Evolutionary conservation across 37 sponge, comb jelly and placozoan genomes (phyloP), one percentile per base, ranked within the genome.

Genomic region (Ephydatia muelleri): DNA sequence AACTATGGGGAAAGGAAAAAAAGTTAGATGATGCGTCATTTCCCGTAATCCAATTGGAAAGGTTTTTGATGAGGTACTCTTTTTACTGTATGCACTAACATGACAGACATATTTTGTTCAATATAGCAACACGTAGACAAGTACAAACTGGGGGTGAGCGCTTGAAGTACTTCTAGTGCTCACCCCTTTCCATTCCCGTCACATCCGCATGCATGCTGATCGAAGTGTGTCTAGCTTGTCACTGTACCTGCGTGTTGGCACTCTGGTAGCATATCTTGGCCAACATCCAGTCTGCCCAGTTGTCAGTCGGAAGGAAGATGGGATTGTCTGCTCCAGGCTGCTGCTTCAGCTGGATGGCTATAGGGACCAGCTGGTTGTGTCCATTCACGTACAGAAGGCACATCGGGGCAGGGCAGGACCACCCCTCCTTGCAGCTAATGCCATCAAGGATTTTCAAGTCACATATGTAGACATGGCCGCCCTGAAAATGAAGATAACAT

Each of bases 271-370:
- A 88, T 69, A 91, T 91, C 78, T 91, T 91, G 12, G 92, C 92
- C 29, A 65, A 5, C 12, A 91, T 31, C 92, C 92, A 91, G 68
- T 91, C 92, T 25, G 75, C 2, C 81, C 82, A 83, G 57, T 28
- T 11, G 38, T 88, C 92, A 80, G 72, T 72, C 5, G 92, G 92
- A 68, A 82, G 49, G 72, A 91, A 91, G 38, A 91, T 91, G 3
- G 87, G 90, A 32, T 78, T 86, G 39, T 78, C n/a, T n/a, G n/a
- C n/a, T n/a, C n/a, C n/a, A 23, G 85, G 85, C 5, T 77, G 36
- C 40, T 79, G 64, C 80, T 85, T 84, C 79, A 92, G 86, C 73
- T 92, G 93, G 29, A 92, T 92, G 47, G 93, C 93, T 40, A 92
- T 92, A 22, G 93, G 93, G n/a, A 80, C 66, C 37, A 88, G 66